These are phyloP conservation scores for Cyrtonyx montezumae DNA, from an alignment of 2,113 vertebrate species.

Conservation along the genomic window DNA sequence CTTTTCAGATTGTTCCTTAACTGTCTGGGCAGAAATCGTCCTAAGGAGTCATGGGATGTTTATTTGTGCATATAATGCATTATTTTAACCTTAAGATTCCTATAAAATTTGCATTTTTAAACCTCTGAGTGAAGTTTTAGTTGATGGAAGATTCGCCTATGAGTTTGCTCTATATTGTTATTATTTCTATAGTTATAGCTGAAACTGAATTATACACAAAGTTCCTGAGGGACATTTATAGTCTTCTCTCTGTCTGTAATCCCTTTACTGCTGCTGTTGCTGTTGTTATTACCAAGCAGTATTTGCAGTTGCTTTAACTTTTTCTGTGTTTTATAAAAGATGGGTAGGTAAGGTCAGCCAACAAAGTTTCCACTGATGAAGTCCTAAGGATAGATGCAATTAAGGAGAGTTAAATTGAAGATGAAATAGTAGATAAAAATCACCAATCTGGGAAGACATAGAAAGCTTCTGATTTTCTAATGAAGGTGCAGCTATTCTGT, in stretches of 20 bases:
- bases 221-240: constrained; percentile 40
- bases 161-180: constrained; percentile 11
- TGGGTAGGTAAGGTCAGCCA: not conserved
- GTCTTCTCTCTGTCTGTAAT: not conserved
- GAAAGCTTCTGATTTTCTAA: constrained; percentile 28
- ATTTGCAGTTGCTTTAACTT: constrained; percentile 31
- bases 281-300: not conserved
- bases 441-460: constrained; percentile 16
- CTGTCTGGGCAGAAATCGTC: not conserved
- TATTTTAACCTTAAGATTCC: constrained; percentile 44
- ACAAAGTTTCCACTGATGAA: constrained; percentile 23
- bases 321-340: not conserved
- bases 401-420: constrained; percentile 30
- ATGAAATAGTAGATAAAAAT: constrained; percentile 49
- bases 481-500: not conserved
- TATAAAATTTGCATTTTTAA: constrained; percentile 49
- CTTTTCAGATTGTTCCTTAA: not conserved
- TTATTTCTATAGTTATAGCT: constrained; percentile 9
- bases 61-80: not conserved
- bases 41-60: constrained; percentile 18
- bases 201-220: constrained; percentile 34
- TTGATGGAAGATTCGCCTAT: not conserved
- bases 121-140: constrained; percentile 22
- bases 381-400: constrained; percentile 25
- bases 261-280: not conserved